phyloP scores from a whole-genome alignment of 2,797 vertebrate species.

The Lagorchestes hirsutus region DNA sequence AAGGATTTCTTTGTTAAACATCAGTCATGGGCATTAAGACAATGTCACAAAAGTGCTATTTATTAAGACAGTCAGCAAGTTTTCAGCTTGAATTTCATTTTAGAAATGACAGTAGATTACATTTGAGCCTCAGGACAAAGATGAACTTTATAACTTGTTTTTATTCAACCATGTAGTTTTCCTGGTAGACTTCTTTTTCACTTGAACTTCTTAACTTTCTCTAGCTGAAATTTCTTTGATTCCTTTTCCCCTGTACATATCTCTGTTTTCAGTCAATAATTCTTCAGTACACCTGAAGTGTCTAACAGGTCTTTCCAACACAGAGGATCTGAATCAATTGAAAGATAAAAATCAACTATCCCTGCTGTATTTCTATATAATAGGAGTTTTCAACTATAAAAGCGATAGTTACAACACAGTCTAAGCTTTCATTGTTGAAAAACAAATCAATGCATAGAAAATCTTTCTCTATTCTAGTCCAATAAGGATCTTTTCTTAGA shows the following conservation, averaged over 20 bases:
- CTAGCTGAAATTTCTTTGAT: neutral
- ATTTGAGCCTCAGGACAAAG: neutral
- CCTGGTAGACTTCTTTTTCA: neutral
- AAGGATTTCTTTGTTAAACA: neutral
- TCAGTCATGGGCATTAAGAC: neutral
- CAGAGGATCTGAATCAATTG: neutral
- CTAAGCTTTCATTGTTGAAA: neutral
- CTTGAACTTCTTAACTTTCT: neutral
- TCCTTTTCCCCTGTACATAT: neutral
- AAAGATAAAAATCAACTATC: neutral
- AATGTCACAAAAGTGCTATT: neutral
- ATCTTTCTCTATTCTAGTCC: neutral
- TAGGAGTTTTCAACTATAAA: neutral
- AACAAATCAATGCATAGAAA: neutral
- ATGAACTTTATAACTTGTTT: neutral
- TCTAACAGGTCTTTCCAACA: neutral
- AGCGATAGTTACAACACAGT: neutral
- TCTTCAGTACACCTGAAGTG: neutral
- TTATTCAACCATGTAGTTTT: neutral
- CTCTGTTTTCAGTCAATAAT: neutral
- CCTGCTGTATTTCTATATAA: neutral
- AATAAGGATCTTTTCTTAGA: neutral
- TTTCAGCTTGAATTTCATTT: neutral
- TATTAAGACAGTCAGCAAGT: neutral
- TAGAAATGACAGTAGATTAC: neutral